Base-by-base conservation (phyloP, 2,113 vertebrate genomes). In the Spheniscus mendiculus region DNA sequence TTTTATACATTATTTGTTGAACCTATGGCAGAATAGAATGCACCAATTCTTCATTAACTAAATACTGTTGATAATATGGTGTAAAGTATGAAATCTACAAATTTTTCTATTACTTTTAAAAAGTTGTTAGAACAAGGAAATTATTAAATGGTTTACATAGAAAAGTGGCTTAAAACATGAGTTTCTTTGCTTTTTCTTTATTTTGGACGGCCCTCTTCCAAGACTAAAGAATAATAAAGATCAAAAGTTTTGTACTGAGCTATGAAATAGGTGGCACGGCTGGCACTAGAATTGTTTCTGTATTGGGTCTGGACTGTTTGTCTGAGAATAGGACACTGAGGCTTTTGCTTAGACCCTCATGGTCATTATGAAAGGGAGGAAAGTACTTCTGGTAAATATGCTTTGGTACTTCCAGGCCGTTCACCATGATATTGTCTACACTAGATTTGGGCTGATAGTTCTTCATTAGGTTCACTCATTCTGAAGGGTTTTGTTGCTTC, bases 401-500 rank as follows among this genome's bases (percentile, higher is more conserved):
- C 14, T 79, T 66, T 0, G 0, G 10, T 34, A 49, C 12, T 84
- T 83, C 25, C 29, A 40, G 18, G 27, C 29, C 3, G 1, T 56
- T 83, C 38, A 67, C 53, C 9, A 26, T 42, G 7, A 20, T 47
- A 29, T 30, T 53, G 19, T 30, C 49, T 52, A 50, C 30, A 63
- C 20, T 71, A 74, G 29, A 65, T 65, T 66, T 78, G 25, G 30
- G 22, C 29, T 56, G 22, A n/a, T 63, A 56, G 32, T 59, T 78
- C 22, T 85, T 94, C n/a, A 21, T 21, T 38, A 63, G 7, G 1
- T 44, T 84, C 14, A 63, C 7, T 76, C 5, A 38, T 55, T 84
- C 14, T 34, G 14, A 58, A 70, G 5, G 36, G 6, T 53, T 95
- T 91, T 63, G 23, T 12, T 84, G 9, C 6, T 73, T 53, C 20